Conservation (phyloP, 2,797 vertebrate species). For the Amphiprion clarkii region DNA sequence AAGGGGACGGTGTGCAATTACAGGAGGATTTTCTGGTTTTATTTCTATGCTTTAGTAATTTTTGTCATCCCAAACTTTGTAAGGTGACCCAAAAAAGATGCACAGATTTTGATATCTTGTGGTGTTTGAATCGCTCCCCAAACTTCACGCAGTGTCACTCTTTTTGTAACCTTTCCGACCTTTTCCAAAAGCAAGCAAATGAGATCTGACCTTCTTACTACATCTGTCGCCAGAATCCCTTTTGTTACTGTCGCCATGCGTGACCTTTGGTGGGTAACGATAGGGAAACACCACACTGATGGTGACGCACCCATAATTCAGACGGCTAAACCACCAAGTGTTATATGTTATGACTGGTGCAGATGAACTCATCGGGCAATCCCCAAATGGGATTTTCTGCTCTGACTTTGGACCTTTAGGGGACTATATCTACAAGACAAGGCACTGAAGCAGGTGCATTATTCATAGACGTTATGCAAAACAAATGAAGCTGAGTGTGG, state of each 20-base stretch:
- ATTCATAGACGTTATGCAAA: conserved; percentile 71
- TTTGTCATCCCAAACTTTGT: conserved; percentile 1
- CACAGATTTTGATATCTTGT: no score
- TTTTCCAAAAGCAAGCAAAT: conserved; percentile 44
- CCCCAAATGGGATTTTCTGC: conserved; percentile 47
- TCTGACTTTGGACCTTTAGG: conserved; percentile 30
- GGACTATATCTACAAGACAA: conserved; percentile 48
- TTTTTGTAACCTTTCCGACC: conserved; percentile 37
- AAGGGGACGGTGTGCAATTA: conserved; percentile 2
- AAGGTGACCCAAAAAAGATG: background rate
- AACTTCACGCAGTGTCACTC: background rate
- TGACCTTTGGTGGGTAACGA: conserved; percentile 63
- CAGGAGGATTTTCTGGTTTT: conserved; percentile 17
- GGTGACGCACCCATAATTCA: conserved; percentile 6
- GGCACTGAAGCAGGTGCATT: conserved; percentile 61
- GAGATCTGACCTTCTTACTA: conserved; percentile 49
- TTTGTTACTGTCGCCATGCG: conserved; percentile 9
- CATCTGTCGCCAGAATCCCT: conserved; percentile 37
- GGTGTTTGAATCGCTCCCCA: background rate
- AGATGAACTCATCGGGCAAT: conserved; percentile 2
- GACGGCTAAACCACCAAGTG: conserved; percentile 9
- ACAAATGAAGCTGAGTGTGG: conserved; percentile 44
- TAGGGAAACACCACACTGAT: conserved; percentile 9
- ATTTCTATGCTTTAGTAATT: background rate
- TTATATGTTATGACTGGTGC: background rate